phyloP scores from a whole-genome alignment of 2,888 invertebrate species.

The Phalangium opilio region DNA sequence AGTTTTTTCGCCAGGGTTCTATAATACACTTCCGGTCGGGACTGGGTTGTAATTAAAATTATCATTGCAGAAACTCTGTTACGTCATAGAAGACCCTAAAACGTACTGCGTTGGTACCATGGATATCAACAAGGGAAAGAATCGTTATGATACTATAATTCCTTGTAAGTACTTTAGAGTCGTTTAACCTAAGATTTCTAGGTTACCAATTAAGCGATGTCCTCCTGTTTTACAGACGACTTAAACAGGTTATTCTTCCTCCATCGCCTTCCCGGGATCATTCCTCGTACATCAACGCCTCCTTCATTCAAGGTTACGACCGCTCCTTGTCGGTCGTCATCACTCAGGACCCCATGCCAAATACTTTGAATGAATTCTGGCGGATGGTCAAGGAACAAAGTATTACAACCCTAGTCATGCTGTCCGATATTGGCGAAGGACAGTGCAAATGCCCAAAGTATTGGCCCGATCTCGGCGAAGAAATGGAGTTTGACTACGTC shows the following conservation, averaged over 20 bases:
- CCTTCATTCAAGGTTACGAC: constrained; percentile 83
- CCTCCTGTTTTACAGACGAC: constrained; percentile 41
- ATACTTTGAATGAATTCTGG: constrained; percentile 84
- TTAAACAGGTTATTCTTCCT: constrained; percentile 78
- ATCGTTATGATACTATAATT: constrained; percentile 59
- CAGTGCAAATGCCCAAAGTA: constrained; percentile 70
- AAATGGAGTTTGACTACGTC: constrained; percentile 66
- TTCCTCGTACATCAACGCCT: constrained; percentile 87
- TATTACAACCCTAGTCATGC: constrained; percentile 72
- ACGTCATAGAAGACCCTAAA: constrained; percentile 48
- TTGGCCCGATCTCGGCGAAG: constrained; percentile 55
- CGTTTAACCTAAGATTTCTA: no score
- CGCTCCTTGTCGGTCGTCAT: constrained; percentile 75
- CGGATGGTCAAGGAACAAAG: constrained; percentile 84
- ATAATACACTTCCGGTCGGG: not conserved
- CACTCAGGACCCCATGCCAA: constrained; percentile 79
- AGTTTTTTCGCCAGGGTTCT: no score
- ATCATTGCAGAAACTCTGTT: constrained; percentile 57
- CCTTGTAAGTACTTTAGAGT: constrained; percentile 39
- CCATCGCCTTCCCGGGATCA: constrained; percentile 70
- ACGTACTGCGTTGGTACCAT: constrained; percentile 65
- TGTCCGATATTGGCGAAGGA: constrained; percentile 51
- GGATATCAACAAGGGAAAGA: constrained; percentile 65
- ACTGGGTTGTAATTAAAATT: constrained; percentile 23
- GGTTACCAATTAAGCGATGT: no score